Percentiles rank a stretch among this genome's conserved stretches.
phyloP scores from a whole-genome alignment of 2,113 vertebrate species.

The Azemiops feae region DNA sequence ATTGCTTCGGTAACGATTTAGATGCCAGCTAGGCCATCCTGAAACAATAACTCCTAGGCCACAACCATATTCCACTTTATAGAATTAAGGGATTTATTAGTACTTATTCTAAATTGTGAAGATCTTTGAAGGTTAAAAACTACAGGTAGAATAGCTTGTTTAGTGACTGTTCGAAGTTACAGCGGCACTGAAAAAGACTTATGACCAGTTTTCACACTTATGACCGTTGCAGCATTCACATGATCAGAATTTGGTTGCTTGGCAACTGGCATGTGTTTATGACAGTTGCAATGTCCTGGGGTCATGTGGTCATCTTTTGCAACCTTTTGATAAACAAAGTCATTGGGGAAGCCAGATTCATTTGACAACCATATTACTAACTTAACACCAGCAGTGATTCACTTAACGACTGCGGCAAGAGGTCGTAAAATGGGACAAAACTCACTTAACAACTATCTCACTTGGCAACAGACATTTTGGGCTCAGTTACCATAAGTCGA shows the following conservation, averaged over 20 bases:
- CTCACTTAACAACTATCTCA: not conserved
- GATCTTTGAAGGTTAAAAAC: not conserved
- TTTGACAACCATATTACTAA: not conserved
- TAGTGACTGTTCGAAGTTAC: not conserved
- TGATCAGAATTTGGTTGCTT: not conserved
- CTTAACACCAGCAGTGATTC: not conserved
- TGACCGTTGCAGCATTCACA: not conserved
- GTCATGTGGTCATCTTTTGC: no score
- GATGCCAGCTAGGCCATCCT: not conserved
- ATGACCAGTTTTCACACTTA: not conserved
- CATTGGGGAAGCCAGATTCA: not conserved
- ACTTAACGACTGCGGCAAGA: not conserved
- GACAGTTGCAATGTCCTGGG: no score
- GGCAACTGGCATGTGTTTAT: no score
- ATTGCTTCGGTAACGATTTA: not conserved
- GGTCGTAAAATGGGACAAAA: not conserved
- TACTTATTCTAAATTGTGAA: not conserved
- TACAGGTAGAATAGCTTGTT: not conserved
- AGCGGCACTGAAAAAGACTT: not conserved
- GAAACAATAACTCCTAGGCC: not conserved
- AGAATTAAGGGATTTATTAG: not conserved
- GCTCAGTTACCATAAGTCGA: not conserved
- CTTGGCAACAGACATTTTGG: not conserved
- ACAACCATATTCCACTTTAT: not conserved
- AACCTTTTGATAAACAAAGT: no score